Evolutionary conservation across 2,888 invertebrate genomes (phyloP), one percentile per base, ranked within the genome.

Genomic region (Phlogophora meticulosa): DNA sequence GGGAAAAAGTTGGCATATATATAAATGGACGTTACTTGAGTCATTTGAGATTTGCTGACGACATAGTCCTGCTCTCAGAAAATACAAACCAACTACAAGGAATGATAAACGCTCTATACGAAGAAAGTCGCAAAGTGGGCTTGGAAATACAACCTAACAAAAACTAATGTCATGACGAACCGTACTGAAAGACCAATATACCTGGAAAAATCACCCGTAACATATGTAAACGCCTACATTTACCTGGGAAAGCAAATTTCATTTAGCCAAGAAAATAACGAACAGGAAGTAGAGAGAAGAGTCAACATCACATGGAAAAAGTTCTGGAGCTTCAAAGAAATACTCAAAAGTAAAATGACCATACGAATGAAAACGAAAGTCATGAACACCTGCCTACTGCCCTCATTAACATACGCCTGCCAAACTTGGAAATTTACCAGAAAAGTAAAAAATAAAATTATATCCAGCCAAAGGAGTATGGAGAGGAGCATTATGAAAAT

Each of bases 401-500:
- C 48, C 3, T 48, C 48, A 28, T 5, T 48, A 32, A 48, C 48
- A 3, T 48, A 48, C n/a, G 48, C 28, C 10, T 48, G 48, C 10
- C 48, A 48, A n/a, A 48, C 48, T 2, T 48, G 32, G 32, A 48
- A 48, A 28, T 48, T 48, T n/a, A 48, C 48, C 5, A 28, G 4
- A 46, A 7, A 13, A 46, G 7, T n/a, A n/a, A n/a, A n/a, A n/a
- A n/a, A n/a, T n/a, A n/a, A n/a, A n/a, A n/a, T n/a, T n/a, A n/a
- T n/a, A 5, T 3, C 24, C 3, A 7, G 15, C 7, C 46, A 46
- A 24, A 46, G 46, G 15, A 52, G 56, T 28, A 67, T 67, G 61
- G 67, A 67, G n/a, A 61, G 51, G 28, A 67, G 61, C 34, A 51
- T 67, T 13, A 11, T 49, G 43, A 67, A 67, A 42, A 40, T 67